Evolutionary conservation across 2,797 vertebrate genomes (phyloP).

Genomic region (Pseudochirops corinnae): DNA sequence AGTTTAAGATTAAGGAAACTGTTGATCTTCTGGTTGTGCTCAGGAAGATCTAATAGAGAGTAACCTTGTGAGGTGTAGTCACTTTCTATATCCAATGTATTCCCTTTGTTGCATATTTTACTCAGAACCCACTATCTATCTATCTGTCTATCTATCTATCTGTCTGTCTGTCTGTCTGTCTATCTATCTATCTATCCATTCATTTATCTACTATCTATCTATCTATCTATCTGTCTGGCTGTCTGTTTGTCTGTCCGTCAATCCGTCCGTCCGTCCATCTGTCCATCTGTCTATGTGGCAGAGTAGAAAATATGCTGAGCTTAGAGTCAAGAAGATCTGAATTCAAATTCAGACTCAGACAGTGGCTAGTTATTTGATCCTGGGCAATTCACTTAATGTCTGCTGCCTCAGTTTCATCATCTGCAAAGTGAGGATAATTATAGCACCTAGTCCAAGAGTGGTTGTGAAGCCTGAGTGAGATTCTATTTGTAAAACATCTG

Average conservation of each 20-base stretch:
- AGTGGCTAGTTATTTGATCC: neutral
- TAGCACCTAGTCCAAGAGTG: neutral
- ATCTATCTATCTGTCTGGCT: no score
- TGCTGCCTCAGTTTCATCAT: neutral
- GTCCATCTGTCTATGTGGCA: neutral
- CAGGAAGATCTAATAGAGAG: neutral
- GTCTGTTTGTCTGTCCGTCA: no score
- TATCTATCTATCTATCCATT: neutral
- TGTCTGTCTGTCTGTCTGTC: neutral
- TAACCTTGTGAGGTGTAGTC: neutral
- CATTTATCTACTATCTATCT: neutral
- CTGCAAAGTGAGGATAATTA: neutral
- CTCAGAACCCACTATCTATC: neutral
- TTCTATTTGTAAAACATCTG: neutral
- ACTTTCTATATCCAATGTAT: neutral
- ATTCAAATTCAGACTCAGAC: neutral
- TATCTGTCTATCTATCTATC: no score
- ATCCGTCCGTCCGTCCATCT: no score
- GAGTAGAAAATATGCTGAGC: neutral
- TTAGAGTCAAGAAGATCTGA: neutral
- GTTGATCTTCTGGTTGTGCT: slow-evolving; percentile 10
- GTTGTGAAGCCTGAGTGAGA: neutral
- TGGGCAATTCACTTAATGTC: neutral
- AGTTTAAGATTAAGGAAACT: neutral
- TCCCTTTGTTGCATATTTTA: neutral